Evolutionary conservation across 1,140 invertebrate species (phyloP), one percentile per base, ranked within the genome.

Genomic region (Zophobas atratus): DNA sequence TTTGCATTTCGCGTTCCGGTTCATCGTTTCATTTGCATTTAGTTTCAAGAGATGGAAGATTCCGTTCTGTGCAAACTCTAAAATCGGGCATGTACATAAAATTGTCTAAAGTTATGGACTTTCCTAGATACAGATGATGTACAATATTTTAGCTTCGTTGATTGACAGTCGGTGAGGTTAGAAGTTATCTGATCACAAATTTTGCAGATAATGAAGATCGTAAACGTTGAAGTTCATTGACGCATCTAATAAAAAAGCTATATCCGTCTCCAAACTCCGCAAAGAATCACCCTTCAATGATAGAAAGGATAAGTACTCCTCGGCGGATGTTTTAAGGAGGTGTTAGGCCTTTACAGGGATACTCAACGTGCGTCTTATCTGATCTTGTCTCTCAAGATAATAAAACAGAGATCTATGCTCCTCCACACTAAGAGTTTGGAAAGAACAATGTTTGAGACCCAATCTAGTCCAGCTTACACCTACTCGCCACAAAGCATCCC

Each of bases 351-450:
- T 67, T 41, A 43, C n/a, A 2, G 49, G 49, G 49, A 51, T 51
- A 51, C 49, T 51, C 49, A 51, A 20, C 49, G 39, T 20, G 60
- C 8, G 39, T 1, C 33, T 67, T 2, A 46, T 63, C 60, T 20
- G n/a, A 67, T 43, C 38, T 48, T 39, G 60, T 67, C 60, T 63
- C n/a, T 67, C 60, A 33, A 43, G 60, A 67, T 67, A 67, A 67
- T 67, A 67, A 67, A 67, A 41, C 60, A 39, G n/a, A 67, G 60
- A 67, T 67, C 60, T 67, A 67, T 67, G 60, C 56, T 60, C 56
- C 20, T 67, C 39, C 39, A 8, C 20, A 43, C 8, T 43, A 41
- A 20, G n/a, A 67, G 38, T 67, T 67, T 67, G 8, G 39, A 20
- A 43, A 41, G 60, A 67, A 67, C 60, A 67, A 43, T 67, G 60